Evolutionary conservation across 2,888 invertebrate species (phyloP), one percentile per base, ranked within the genome.

Genomic region (Drosophila meridionalis): DNA sequence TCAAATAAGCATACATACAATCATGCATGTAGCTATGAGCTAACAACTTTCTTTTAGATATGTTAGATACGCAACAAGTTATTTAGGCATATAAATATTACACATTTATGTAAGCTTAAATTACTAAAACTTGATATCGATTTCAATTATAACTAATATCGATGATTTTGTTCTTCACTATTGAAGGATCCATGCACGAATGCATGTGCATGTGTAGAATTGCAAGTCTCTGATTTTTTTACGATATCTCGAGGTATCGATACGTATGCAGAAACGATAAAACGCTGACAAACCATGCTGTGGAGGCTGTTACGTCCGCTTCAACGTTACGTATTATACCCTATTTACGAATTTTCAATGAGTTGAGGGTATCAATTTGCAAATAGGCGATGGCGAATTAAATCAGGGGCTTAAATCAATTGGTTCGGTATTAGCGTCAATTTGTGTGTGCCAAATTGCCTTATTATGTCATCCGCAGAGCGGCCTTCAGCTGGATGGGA

Each of bases 391-490:
- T 57, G 28, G 69, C 48, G 60, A 69, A 69, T 58, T 66, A 61
- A 57, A 60, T 42, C 28, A 58, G 40, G 55, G 48, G 59, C 61
- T 61, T 55, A 56, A 75, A 69, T 69, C 62, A 69, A 66, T 72
- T 20, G 20, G 67, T 48, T 47, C 36, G 36, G 56, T 61, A 75
- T 78, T 63, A 52, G 45, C 52, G 48, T 45, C 52, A 32, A 43
- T 38, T 59, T 58, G 42, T 30, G 30, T 63, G 70, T 75, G 78
- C 67, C 64, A 78, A 78, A 70, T 66, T 64, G 69, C 8, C 28
- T 32, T 5, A 67, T 80, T 80, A 71, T 77, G 71, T 74, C 71
- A 77, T 66, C 34, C 30, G 34, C 34, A 57, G 38, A 38, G 53
- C 45, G 70, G 74, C 77, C 77, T 77, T 77, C 69, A 20, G 45